Percentiles rank a stretch among this genome's conserved stretches.
phyloP scores from a whole-genome alignment of 2,797 vertebrate species.

The Acrossocheilus wenchowensis region DNA sequence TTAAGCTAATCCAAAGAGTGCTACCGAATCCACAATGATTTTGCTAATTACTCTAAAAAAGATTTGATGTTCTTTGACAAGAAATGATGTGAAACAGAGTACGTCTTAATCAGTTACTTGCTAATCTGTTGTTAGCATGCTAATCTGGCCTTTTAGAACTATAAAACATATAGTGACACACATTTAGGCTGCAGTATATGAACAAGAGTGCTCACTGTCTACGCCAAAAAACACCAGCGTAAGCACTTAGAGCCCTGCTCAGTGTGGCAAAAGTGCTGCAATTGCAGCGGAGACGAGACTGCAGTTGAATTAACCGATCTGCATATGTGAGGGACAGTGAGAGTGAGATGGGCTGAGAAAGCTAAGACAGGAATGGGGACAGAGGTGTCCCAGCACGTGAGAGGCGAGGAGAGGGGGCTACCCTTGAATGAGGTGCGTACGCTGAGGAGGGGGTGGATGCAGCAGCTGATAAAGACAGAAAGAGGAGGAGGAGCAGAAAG shows the following conservation, averaged over 20 bases:
- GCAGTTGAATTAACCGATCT: slow-evolving; percentile 81
- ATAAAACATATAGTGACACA: slow-evolving; percentile 1
- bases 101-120: slow-evolving; percentile 68
- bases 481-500: slow-evolving; percentile 58
- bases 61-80: slow-evolving; percentile 24
- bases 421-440: slow-evolving; percentile 31
- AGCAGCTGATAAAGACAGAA: slow-evolving; percentile 16
- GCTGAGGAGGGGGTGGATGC: slow-evolving; percentile 6
- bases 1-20: slow-evolving; percentile 60
- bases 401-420: slow-evolving; percentile 48
- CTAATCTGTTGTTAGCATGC: slow-evolving; percentile 9
- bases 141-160: slow-evolving; percentile 4
- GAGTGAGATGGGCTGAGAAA: slow-evolving; percentile 59
- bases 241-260: slow-evolving; percentile 79
- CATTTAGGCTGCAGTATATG: slow-evolving; percentile 67
- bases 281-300: slow-evolving; percentile 75
- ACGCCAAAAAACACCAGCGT: slow-evolving; percentile 64
- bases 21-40: slow-evolving; percentile 66
- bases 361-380: slow-evolving; percentile 16
- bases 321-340: slow-evolving; percentile 71
- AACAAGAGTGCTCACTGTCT: slow-evolving; percentile 55
- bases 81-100: slow-evolving; percentile 52
- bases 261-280: slow-evolving; percentile 82
- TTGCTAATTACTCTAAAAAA: slow-evolving; percentile 68
- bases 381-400: slow-evolving; percentile 50